Evolutionary conservation across 2,888 invertebrate species (phyloP).

Genomic region (Agonopterix alstromeriana): DNA sequence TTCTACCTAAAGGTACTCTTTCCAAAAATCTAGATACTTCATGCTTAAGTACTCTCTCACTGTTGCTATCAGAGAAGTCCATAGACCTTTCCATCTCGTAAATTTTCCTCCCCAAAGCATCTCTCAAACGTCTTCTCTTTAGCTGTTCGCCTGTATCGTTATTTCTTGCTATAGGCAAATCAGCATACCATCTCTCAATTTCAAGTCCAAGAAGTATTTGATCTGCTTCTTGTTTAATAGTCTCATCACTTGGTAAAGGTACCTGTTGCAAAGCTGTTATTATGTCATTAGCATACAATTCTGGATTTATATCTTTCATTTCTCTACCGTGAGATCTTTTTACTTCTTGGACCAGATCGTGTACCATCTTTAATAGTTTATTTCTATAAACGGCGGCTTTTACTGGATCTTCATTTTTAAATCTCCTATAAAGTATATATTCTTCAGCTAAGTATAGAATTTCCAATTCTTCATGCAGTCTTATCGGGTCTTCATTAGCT

Average conservation of each 20-base stretch:
- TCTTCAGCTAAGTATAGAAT: slow-evolving; percentile 38
- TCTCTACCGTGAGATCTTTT: slow-evolving; percentile 28
- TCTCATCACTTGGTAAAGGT: slow-evolving; percentile 36
- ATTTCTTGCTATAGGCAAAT: slow-evolving; percentile 31
- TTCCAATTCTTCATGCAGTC: slow-evolving; percentile 31
- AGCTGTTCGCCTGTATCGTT: slow-evolving; percentile 19
- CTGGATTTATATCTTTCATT: slow-evolving; percentile 22
- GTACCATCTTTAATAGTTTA: slow-evolving; percentile 31
- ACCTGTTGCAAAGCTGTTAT: slow-evolving; percentile 37
- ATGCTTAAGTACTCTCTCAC: slow-evolving; percentile 23
- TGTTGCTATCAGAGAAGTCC: slow-evolving; percentile 13
- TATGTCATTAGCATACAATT: slow-evolving; percentile 29
- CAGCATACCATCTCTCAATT: slow-evolving; percentile 49
- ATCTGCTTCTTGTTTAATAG: slow-evolving; percentile 40
- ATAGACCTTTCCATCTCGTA: slow-evolving; percentile 28
- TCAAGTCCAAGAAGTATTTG: slow-evolving; percentile 42
- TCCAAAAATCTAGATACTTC: slow-evolving; percentile 31
- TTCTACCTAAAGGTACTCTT: slow-evolving; percentile 26
- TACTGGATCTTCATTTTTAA: slow-evolving; percentile 31
- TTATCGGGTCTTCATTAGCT: slow-evolving; percentile 13
- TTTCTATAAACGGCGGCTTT: slow-evolving; percentile 38
- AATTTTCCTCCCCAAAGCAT: slow-evolving; percentile 38
- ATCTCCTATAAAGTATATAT: slow-evolving; percentile 35
- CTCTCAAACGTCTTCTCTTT: slow-evolving; percentile 27
- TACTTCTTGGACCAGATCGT: slow-evolving; percentile 29